phyloP scores from a whole-genome alignment of 2,113 vertebrate genomes.

The Rhynchopsitta pachyrhyncha region DNA sequence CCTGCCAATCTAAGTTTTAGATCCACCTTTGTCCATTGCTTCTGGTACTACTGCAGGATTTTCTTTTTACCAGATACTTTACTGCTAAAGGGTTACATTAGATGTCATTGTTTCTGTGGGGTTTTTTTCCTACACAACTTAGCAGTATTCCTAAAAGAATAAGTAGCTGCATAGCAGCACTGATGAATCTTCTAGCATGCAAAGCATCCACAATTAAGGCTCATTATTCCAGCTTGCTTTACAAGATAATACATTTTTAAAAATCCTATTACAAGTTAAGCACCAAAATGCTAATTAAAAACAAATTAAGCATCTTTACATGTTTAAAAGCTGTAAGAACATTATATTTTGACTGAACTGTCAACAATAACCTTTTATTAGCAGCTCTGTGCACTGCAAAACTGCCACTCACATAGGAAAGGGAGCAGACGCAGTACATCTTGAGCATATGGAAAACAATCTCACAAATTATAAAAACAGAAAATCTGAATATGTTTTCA shows the following conservation, averaged over 20 bases:
- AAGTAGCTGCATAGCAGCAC: neutral
- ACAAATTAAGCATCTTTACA: neutral
- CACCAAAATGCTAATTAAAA: conserved; percentile 7
- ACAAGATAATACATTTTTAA: neutral
- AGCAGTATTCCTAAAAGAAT: neutral
- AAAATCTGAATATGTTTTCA: neutral
- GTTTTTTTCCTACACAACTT: neutral
- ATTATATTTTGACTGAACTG: neutral
- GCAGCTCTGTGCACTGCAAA: neutral
- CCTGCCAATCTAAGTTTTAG: neutral
- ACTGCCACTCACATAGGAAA: neutral
- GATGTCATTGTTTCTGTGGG: neutral
- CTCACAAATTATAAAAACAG: neutral
- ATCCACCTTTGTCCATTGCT: neutral
- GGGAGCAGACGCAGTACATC: neutral
- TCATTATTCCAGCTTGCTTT: neutral
- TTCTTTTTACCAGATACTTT: neutral
- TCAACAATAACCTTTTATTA: neutral
- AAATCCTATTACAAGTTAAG: neutral
- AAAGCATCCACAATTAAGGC: neutral
- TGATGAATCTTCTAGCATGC: neutral
- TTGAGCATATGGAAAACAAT: neutral
- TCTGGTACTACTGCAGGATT: neutral
- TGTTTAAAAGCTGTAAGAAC: neutral
- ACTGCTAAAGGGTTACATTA: neutral